Base-by-base conservation (phyloP, 2,113 vertebrate species). In the Garra rufa region DNA sequence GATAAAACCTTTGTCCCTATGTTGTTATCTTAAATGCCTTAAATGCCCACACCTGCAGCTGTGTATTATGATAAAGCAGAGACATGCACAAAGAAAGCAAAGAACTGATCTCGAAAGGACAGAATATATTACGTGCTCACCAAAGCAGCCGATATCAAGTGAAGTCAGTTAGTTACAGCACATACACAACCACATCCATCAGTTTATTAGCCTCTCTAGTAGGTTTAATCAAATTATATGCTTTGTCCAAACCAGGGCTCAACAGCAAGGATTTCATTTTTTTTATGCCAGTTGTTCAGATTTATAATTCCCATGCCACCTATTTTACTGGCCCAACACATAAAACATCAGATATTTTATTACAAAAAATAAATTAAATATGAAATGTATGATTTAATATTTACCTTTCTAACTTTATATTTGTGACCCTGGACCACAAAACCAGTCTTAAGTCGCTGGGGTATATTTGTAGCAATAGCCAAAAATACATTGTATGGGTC, bases 31-130 rank as follows among this genome's bases (percentile, higher is more conserved):
- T 41, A 24, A 34, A 77, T 26, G 15, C 30, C 83, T 65, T 63
- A n/a, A n/a, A n/a, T 78, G 13, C n/a, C 50, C 87, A 85, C 80
- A 70, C 67, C 61, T 69, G 80, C 63, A 59, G 34, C 78, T 50
- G 79, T 43, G 83, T 78, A 76, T 85, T 83, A 85, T 46, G 28
- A 74, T 24, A 77, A 83, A 83, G 83, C 63, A 79, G 67, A 86
- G 84, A 85, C 87, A 86, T 88, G 87, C 87, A 76, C 81, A 84
- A 43, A 88, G 85, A 55, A 70, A 88, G 87, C 87, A 83, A 88
- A 88, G 87, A 81, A 69, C 83, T 76, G 78, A 69, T 88, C 21
- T 76, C 50, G 70, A 86, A 73, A 88, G 76, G 75, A 77, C 44
- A 57, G 82, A 74, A 73, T 69, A 61, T 81, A 83, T 52, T 82